A percentile compares a stretch with the other conserved stretches of the same genome.
phyloP scores from a whole-genome alignment of 2,888 invertebrate species.

The Hirtodrosophila duncani region DNA sequence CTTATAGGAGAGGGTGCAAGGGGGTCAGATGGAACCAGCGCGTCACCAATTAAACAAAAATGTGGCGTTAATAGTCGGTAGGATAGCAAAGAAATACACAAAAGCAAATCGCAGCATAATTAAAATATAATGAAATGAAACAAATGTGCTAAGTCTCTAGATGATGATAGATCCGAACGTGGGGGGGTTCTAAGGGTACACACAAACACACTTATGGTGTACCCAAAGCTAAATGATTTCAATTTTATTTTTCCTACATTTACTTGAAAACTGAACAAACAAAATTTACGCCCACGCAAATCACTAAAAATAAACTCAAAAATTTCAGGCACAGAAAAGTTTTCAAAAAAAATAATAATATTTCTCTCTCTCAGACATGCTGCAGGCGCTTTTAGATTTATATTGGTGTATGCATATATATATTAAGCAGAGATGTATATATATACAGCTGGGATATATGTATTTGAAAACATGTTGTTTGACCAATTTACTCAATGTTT shows the following conservation, averaged over 20 bases:
- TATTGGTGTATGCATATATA: too few species aligned
- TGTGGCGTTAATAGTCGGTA: conserved; percentile 58
- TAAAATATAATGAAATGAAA: conserved; percentile 34
- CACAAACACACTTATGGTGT: conserved; percentile 9
- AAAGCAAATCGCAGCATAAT: conserved; percentile 35
- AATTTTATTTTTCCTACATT: conserved; percentile 42
- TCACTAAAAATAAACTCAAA: conserved; percentile 50
- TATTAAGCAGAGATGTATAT: too few species aligned
- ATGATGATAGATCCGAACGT: conserved; percentile 13
- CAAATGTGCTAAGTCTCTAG: background rate
- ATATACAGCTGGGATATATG: too few species aligned
- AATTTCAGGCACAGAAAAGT: conserved; percentile 16
- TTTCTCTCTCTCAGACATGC: conserved; percentile 16
- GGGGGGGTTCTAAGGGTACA: too few species aligned
- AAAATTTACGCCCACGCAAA: conserved; percentile 51
- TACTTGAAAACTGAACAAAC: conserved; percentile 49
- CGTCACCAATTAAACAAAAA: conserved; percentile 70
- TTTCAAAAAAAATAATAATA: conserved; percentile 6
- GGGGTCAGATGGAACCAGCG: conserved; percentile 25
- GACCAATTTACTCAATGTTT: too few species aligned
- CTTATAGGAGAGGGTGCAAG: background rate
- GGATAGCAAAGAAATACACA: conserved; percentile 16
- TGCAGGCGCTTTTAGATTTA: conserved; percentile 44
- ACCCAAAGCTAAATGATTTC: conserved; percentile 22
- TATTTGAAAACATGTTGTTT: too few species aligned